phyloP scores from a whole-genome alignment of 2,888 invertebrate species.

The Macroteleia sp. region DNA sequence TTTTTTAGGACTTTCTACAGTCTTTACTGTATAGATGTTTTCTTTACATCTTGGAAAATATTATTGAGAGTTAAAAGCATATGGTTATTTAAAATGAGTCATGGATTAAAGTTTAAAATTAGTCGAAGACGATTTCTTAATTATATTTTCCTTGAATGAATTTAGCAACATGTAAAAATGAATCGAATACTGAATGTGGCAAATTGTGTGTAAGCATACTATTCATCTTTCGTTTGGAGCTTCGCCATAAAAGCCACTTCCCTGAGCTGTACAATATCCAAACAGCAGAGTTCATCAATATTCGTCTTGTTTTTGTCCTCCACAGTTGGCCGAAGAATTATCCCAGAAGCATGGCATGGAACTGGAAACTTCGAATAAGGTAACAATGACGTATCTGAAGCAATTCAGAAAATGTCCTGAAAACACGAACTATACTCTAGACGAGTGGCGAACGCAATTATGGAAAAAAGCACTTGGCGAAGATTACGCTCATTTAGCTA shows the following conservation, averaged over 20 bases:
- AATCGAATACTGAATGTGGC: conserved; percentile 55
- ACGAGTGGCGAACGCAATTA: conserved; percentile 90
- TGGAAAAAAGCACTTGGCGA: conserved; percentile 92
- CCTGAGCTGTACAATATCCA: conserved; percentile 30
- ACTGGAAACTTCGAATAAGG: conserved; percentile 87
- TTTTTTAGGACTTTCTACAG: too few relatives aligned
- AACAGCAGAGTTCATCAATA: conserved; percentile 50
- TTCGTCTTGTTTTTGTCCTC: conserved; percentile 65
- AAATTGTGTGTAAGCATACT: conserved; percentile 33
- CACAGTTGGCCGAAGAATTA: conserved; percentile 86
- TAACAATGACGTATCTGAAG: conserved; percentile 89
- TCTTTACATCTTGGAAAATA: conserved; percentile 41
- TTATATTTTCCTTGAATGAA: conserved; percentile 44
- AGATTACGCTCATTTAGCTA: conserved; percentile 89
- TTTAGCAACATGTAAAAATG: conserved; percentile 8
- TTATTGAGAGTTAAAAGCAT: conserved; percentile 4
- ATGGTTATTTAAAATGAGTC: background rate
- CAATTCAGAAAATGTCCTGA: conserved; percentile 93
- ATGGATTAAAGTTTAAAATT: background rate
- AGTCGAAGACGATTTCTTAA: conserved; percentile 6
- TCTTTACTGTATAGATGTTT: too few relatives aligned
- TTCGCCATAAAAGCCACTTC: conserved; percentile 57
- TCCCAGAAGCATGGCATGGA: conserved; percentile 88
- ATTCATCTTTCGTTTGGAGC: conserved; percentile 54
- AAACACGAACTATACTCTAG: conserved; percentile 89